Base-by-base conservation (phyloP, 1,140 invertebrate species). In the Drosophila nannoptera region DNA sequence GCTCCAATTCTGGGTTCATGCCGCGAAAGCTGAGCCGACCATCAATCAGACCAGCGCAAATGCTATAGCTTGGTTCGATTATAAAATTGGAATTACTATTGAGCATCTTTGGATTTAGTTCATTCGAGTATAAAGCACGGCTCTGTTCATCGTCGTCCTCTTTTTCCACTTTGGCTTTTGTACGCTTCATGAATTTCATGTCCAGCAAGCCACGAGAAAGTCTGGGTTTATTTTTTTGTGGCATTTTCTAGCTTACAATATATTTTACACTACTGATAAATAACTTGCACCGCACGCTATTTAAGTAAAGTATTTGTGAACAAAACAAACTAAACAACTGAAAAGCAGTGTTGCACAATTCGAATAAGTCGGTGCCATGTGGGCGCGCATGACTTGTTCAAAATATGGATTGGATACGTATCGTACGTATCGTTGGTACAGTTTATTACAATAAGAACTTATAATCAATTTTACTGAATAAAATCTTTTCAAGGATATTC, bases 141-240 rank as follows among this genome's bases (percentile, higher is more conserved):
- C 92, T 69, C 92, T 93, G 91, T 93, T 93, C 92, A 87, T 95
- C 94, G 90, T 94, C 94, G 45, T 92, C 83, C 89, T 96, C 93
- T 82, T 94, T 93, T 73, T 95, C 93, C 9, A 95, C 92, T 86
- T 95, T 93, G 46, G 96, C 93, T 90, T 96, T 97, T 36, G 94
- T 96, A 82, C 93, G 93, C 89, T 96, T 95, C 96, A 98, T 98
- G 90, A 98, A 98, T 92, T 94, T 94, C 94, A 95, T 95, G 64
- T 94, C 93, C 67, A 95, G 84, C 53, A 95, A 92, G 8, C 92
- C 91, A 82, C 94, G 94, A 0, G 94, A 94, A 35, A 95, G 86
- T 43, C 90, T 90, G 7, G 89, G 77, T 71, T 87, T 91, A 0
- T 33, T 12, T 78, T 89, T 87, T 0, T 78, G 52, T 9, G 86